Percentiles rank a stretch among this genome's conserved stretches.
Conservation (phyloP, 53 echinoderm and acorn worm genomes). For the Temnopleurus reevesii region DNA sequence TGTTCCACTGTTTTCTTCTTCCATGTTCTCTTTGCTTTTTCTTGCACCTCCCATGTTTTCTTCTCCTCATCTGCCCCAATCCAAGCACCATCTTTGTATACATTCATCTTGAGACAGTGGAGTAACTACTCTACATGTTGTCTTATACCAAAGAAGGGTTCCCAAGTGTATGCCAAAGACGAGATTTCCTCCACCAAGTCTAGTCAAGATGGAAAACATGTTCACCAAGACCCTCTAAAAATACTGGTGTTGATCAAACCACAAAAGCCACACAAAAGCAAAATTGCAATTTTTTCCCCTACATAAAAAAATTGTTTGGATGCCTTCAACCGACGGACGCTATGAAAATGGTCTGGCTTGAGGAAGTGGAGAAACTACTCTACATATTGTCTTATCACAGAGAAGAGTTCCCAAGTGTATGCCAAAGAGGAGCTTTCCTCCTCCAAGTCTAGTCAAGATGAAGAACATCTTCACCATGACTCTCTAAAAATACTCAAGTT, state of each 20-base stretch:
- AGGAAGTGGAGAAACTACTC: not conserved
- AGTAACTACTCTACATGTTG: not conserved
- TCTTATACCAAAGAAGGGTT: not conserved
- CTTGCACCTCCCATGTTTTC: too few species aligned
- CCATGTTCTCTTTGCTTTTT: too few species aligned
- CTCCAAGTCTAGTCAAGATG: not conserved
- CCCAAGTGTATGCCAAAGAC: not conserved
- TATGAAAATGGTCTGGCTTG: too few species aligned
- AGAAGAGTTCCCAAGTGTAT: not conserved
- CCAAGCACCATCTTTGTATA: not conserved
- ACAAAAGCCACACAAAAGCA: not conserved
- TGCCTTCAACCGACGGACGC: too few species aligned
- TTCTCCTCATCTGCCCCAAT: too few species aligned
- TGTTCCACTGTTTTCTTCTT: too few species aligned
- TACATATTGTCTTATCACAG: not conserved
- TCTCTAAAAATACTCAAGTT: not conserved
- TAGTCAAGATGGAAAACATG: not conserved
- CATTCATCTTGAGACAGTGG: constrained; percentile 6
- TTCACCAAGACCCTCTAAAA: not conserved
- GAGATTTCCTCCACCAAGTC: not conserved
- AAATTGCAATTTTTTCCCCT: too few species aligned
- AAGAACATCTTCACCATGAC: not conserved
- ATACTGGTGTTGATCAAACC: not conserved
- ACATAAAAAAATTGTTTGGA: too few species aligned
- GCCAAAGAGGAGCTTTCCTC: not conserved